Evolutionary conservation across 64 coral and sea anemone genomes (phyloP).

Genomic region (Montipora foliosa): DNA sequence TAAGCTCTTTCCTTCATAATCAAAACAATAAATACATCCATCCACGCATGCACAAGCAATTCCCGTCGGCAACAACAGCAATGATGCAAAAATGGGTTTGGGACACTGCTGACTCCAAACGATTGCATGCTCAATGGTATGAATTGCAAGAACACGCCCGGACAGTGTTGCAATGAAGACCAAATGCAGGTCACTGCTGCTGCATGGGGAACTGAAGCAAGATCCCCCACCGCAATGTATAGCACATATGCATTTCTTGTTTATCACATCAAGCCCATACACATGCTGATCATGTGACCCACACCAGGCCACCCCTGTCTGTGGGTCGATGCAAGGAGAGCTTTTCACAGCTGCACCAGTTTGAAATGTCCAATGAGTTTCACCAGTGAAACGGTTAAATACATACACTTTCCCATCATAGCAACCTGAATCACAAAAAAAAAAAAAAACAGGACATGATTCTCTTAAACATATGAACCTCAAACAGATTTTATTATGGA

Average conservation of each 20-base stretch:
- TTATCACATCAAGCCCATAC: constrained; percentile 76
- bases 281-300: constrained; percentile 94
- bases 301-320: constrained; percentile 87
- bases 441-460: background rate
- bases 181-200: constrained; percentile 58
- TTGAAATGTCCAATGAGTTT: constrained; percentile 73
- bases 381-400: constrained; percentile 63
- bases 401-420: constrained; percentile 98
- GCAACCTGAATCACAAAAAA: constrained; percentile 70
- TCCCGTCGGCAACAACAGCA: constrained; percentile 47
- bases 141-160: constrained; percentile 71
- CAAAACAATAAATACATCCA: constrained; percentile 71
- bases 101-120: constrained; percentile 77
- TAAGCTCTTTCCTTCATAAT: constrained; percentile 26
- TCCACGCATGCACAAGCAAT: constrained; percentile 79
- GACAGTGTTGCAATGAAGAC: constrained; percentile 80
- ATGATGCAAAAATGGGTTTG: constrained; percentile 94
- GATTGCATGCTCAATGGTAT: constrained; percentile 28
- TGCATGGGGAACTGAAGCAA: constrained; percentile 89
- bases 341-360: constrained; percentile 87
- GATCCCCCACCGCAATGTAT: constrained; percentile 83
- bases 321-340: constrained; percentile 83
- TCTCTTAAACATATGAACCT: no score
- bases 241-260: constrained; percentile 31
- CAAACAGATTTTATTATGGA: no score